Conservation (phyloP, 1,140 invertebrate genomes). For the Nymphalis io region DNA sequence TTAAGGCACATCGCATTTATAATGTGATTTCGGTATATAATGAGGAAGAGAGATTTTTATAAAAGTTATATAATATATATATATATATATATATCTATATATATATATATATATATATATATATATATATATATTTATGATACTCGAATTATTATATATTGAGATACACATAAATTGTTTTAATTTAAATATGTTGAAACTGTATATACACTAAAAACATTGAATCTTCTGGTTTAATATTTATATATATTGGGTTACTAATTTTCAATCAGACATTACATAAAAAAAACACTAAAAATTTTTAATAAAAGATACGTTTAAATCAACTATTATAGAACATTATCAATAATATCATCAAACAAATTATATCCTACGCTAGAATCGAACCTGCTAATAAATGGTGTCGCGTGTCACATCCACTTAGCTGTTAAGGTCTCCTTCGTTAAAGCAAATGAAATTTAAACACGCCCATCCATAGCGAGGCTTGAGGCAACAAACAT, state of each 20-base stretch:
- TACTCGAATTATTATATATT: background rate
- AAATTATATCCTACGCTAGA: slow-evolving; percentile 15
- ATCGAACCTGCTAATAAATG: slow-evolving; percentile 32
- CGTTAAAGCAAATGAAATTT: slow-evolving; percentile 53
- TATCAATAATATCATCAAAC: slow-evolving; percentile 9
- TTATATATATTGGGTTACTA: too few relatives aligned
- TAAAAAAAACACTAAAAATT: too few relatives aligned
- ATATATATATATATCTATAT: too few relatives aligned
- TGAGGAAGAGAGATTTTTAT: slow-evolving; percentile 41
- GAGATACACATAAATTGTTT: background rate
- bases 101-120: too few relatives aligned
- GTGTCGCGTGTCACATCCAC: slow-evolving; percentile 33
- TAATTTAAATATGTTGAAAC: background rate
- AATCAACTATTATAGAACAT: background rate
- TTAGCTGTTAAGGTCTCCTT: slow-evolving; percentile 32
- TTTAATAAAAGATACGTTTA: too few relatives aligned
- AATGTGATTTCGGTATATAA: slow-evolving; percentile 63
- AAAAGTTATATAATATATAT: too few relatives aligned
- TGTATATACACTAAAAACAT: too few relatives aligned
- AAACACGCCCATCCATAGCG: slow-evolving; percentile 54
- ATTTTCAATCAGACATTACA: too few relatives aligned
- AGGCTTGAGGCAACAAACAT: slow-evolving; percentile 43
- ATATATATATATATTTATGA: slow-evolving; percentile 27
- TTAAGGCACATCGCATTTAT: slow-evolving; percentile 44
- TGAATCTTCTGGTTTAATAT: too few relatives aligned